phyloP scores from a whole-genome alignment of 2,888 invertebrate genomes.

The Phytoseiulus persimilis region DNA sequence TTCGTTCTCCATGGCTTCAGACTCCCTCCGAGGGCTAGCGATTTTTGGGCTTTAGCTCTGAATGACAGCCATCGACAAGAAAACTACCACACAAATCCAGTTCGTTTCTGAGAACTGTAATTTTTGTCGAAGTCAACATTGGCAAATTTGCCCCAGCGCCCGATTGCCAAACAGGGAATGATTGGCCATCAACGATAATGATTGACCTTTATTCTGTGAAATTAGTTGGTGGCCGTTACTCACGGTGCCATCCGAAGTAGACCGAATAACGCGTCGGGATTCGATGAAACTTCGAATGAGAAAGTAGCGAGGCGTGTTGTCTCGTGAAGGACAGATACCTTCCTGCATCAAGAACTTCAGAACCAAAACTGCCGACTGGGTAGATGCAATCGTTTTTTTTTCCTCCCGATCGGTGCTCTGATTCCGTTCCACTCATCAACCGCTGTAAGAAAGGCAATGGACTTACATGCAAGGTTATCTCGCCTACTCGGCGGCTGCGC shows the following conservation, averaged over 20 bases:
- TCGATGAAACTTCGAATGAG: background rate
- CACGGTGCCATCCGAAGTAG: background rate
- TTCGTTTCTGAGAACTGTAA: no score
- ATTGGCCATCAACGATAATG: background rate
- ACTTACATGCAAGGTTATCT: background rate
- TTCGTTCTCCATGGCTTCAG: no score
- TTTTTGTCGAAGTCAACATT: no score
- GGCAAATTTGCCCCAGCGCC: background rate
- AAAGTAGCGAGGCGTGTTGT: background rate
- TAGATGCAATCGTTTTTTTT: background rate
- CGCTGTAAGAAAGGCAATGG: background rate
- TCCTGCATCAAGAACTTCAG: background rate
- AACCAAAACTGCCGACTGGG: background rate
- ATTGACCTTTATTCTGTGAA: background rate
- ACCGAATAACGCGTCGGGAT: background rate
- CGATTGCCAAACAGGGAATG: background rate
- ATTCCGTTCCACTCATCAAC: background rate
- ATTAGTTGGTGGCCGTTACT: background rate
- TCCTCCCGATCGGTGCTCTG: background rate
- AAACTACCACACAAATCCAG: no score
- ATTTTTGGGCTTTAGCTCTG: no score
- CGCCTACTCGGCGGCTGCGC: background rate
- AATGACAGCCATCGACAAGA: no score
- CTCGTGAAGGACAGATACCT: background rate
- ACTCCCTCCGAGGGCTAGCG: no score